Conservation (phyloP, 1,140 invertebrate species). For the Drosophila lini region DNA sequence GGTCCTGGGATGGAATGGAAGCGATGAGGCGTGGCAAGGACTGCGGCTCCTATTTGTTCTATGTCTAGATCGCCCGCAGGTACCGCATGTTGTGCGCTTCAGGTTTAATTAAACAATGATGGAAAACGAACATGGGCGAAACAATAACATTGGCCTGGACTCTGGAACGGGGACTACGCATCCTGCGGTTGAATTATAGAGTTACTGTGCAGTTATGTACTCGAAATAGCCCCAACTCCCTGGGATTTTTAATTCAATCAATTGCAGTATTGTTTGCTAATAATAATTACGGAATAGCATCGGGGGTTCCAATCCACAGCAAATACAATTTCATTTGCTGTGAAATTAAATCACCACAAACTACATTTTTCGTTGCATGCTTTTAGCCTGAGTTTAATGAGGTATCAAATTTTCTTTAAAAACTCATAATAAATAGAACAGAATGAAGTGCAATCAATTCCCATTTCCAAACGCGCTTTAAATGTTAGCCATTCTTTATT, state of each 20-base stretch:
- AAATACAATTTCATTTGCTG: neutral
- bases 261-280: constrained; percentile 1
- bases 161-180: neutral
- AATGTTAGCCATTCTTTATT: neutral
- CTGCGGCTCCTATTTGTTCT: constrained; percentile 41
- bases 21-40: constrained; percentile 3
- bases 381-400: neutral
- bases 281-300: constrained; percentile 1
- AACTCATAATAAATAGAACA: neutral
- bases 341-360: neutral
- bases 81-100: constrained; percentile 78
- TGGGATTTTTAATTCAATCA: constrained; percentile 12
- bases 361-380: neutral
- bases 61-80: constrained; percentile 59
- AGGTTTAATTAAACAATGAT: constrained; percentile 82
- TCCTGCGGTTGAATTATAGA: constrained; percentile 11
- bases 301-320: constrained; percentile 1
- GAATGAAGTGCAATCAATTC: neutral
- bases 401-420: no score
- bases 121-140: constrained; percentile 55
- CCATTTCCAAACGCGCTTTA: neutral
- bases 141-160: constrained; percentile 34
- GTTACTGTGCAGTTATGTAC: constrained; percentile 16
- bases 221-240: constrained; percentile 1
- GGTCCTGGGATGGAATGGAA: neutral